Percentiles rank a stretch among this genome's conserved stretches.
These are phyloP conservation scores for Pilophorus perplexus DNA, from an alignment of 2,888 invertebrate species.

Conservation along the genomic window DNA sequence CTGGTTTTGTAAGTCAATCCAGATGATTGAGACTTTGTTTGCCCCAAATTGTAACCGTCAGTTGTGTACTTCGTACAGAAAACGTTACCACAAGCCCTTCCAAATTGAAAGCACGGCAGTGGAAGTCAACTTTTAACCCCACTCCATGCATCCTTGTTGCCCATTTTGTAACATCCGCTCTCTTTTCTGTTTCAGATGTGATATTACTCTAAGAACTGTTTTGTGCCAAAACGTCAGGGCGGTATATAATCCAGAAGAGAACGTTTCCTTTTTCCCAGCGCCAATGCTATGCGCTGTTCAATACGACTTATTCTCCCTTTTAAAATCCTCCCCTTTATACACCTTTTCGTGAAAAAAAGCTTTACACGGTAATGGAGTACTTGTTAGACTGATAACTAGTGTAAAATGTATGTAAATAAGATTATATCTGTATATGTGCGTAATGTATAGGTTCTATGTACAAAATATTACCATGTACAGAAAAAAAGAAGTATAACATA, in stretches of 20 bases:
- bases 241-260: constrained; percentile 8
- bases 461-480: constrained; percentile 37
- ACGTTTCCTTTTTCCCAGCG: constrained; percentile 19
- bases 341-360: constrained; percentile 12
- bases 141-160: no score
- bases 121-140: no score
- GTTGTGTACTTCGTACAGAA: no score
- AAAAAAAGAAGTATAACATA: constrained; percentile 38
- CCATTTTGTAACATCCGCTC: no score
- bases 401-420: constrained; percentile 28
- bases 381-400: constrained; percentile 36
- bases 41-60: no score
- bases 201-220: constrained; percentile 34
- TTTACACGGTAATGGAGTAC: constrained; percentile 35
- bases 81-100: no score
- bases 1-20: no score
- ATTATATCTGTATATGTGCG: constrained; percentile 26
- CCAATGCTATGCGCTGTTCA: constrained; percentile 25
- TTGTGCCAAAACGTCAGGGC: constrained; percentile 3
- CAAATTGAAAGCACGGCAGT: no score
- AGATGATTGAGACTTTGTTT: no score
- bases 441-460: constrained; percentile 27
- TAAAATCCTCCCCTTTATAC: constrained; percentile 10
- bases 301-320: constrained; percentile 34
- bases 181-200: constrained; percentile 36